Percentiles rank a stretch among this genome's conserved stretches.
These are phyloP conservation scores for Tapirus terrestris DNA, from an alignment of 2,113 vertebrate genomes.

Conservation along the genomic window DNA sequence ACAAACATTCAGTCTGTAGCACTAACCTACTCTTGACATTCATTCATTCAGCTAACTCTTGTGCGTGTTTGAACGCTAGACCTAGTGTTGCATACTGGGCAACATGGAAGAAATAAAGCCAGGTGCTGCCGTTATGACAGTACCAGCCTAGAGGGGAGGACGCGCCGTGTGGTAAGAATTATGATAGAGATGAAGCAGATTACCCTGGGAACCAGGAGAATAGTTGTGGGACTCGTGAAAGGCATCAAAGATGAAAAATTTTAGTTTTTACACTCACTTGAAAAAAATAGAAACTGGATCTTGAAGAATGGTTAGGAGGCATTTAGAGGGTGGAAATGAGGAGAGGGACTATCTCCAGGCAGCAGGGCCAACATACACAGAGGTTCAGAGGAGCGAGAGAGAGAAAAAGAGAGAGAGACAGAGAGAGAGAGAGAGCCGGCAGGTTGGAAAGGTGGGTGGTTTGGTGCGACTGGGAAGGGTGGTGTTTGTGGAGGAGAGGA, in stretches of 20 bases:
- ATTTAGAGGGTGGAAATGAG: background rate
- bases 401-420: no score
- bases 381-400: background rate
- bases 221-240: background rate
- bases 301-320: background rate
- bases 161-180: background rate
- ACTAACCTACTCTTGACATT: background rate
- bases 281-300: background rate
- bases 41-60: background rate
- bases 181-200: background rate
- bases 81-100: background rate
- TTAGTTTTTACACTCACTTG: background rate
- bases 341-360: background rate
- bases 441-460: background rate
- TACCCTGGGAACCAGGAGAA: background rate
- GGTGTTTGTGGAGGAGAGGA: background rate
- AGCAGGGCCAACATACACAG: no score
- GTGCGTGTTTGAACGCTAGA: background rate
- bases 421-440: no score
- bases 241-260: background rate
- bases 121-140: background rate
- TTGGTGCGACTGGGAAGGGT: background rate
- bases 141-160: no score
- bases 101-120: background rate
- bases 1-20: background rate